Base-by-base conservation (phyloP, 30 jellyfish, hydroid and myxozoan genomes). In the Nemopilema nomurai region DNA sequence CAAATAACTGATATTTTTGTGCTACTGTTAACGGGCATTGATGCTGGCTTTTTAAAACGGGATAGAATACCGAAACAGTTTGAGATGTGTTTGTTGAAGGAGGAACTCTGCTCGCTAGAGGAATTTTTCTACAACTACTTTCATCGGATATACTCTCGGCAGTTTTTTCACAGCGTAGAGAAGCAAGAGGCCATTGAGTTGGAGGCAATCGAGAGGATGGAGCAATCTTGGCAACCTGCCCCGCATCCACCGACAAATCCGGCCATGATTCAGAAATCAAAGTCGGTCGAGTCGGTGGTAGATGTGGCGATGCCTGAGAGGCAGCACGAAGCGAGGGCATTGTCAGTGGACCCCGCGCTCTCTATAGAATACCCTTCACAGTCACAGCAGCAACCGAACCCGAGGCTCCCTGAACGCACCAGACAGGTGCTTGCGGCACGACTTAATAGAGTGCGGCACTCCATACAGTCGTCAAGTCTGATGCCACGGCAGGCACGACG, bases 1-100 rank as follows among this genome's bases (percentile, higher is more conserved):
- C 84, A 89, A 21, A 63, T 93, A 1, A 87, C 98, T 7, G 97
- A 93, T 31, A 71, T 93, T 49, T 93, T 93, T 70, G 98, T 93
- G 17, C 81, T 88, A 24, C 49, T 93, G 32, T 83, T 90, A 57
- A 93, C 97, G 17, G 98, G 98, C 50, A 93, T 93, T n/a, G 97
- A 93, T 49, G 83, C 92, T 1, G 96, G 89, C 31, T 82, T 70
- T n/a, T 49, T 88, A 20, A 82, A 89, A 33, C 77, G 49, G 13
- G 78, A 74, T 50, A 74, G 74, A 51, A 30, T 93, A 19, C 98
- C 98, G 27, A 83, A 91, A 49, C 97, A 88, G 67, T 88, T 93
- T 28, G 75, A 79, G 19, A 79, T 87, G 87, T 83, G 96, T 31
- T 66, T 82, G 77, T 50, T 93, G 68, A 87, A 92, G 24, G 85